These are phyloP conservation scores for Cairina moschata DNA, from an alignment of 2,113 vertebrate species.

Conservation along the genomic window DNA sequence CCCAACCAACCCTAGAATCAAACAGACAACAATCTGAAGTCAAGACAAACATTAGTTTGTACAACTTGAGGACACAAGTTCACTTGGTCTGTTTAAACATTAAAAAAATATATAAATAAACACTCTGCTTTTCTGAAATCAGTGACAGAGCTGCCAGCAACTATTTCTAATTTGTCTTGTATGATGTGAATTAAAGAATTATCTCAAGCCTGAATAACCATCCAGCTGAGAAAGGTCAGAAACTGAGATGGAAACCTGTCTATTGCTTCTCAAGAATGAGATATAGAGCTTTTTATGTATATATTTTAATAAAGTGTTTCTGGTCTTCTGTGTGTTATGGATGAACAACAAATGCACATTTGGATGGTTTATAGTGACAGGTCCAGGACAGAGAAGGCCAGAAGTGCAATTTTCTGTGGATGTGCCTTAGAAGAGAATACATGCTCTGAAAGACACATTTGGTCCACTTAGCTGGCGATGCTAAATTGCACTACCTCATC, in stretches of 20 bases:
- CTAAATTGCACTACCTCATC: background rate
- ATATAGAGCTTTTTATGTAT: background rate
- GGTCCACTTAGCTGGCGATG: background rate
- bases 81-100: background rate
- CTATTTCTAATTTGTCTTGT: background rate
- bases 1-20: background rate
- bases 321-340: background rate
- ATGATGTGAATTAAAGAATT: background rate
- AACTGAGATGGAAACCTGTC: background rate
- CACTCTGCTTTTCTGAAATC: background rate
- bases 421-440: background rate
- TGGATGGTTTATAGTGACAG: background rate
- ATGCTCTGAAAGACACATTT: background rate
- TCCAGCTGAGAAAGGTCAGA: background rate
- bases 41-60: background rate
- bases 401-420: background rate
- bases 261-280: background rate
- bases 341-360: background rate
- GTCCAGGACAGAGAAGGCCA: background rate
- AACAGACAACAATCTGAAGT: background rate
- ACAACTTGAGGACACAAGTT: background rate
- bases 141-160: background rate
- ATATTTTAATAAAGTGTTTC: background rate
- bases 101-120: background rate
- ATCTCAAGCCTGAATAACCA: background rate